Evolutionary conservation across 2,113 vertebrate species (phyloP), one percentile per base, ranked within the genome.

Genomic region (Alligator sinensis): DNA sequence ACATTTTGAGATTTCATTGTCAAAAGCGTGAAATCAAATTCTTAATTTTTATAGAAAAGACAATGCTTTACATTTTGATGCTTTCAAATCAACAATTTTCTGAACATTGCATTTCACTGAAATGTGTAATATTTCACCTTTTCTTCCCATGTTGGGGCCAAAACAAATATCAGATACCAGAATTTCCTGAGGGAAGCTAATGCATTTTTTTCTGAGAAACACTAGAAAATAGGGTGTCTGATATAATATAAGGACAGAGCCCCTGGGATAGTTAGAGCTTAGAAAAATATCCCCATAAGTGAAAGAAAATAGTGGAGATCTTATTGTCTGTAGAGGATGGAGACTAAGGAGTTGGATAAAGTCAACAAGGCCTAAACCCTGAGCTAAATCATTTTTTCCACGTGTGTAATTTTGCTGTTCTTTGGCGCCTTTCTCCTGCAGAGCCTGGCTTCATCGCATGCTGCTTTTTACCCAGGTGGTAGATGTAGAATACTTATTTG

Each of bases 1-100:
- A 91, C 78, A 92, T 74, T 91, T 66, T 85, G 86, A 92, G 86
- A 83, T 60, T 79, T 70, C 87, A 89, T 85, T 91, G 87, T 94
- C 91, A 92, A 54, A 92, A 74, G 38, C 68, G 80, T 72, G 57
- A 87, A 92, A 83, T n/a, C 2, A 57, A 24, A 85, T 82, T 76
- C 92, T 81, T 95, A 4, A 92, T 94, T 92, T 91, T 47, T 82
- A 85, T n/a, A 47, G 68, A 89, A 79, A 77, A 91, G 84, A 89
- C 5, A 60, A 80, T 2, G 3, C 82, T 82, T 87, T 83, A 54
- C 75, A 89, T 85, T 70, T 84, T 90, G 55, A 38, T 80, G 66
- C 88, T 94, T 95, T 47, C 86, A 91, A 92, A 91, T n/a, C 62
- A 84, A 63, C 64, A 16, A 63, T 82, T 91, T 58, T 18, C 64